Evolutionary conservation across 2,113 vertebrate species (phyloP).

Genomic region (Myrmecobius fasciatus): DNA sequence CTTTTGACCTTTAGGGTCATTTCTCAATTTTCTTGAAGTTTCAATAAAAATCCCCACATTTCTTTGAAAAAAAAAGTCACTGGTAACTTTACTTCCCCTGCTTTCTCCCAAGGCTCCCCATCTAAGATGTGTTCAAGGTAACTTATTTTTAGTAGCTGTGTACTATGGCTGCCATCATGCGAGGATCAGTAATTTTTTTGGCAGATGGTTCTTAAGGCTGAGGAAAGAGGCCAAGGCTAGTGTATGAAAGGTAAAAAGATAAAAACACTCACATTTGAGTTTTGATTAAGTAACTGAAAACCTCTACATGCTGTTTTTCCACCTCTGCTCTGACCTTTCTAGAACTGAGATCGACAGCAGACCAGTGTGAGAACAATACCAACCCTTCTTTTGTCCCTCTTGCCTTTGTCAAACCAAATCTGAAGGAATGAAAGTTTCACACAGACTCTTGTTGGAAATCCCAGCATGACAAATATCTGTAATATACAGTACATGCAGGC

Average conservation of each 20-base stretch:
- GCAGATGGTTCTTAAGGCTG: constrained; percentile 80
- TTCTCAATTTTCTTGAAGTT: constrained; percentile 62
- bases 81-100: constrained; percentile 45
- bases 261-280: constrained; percentile 77
- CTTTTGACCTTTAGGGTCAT: constrained; percentile 62
- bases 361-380: constrained; percentile 62
- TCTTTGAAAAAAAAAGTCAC: constrained; percentile 49
- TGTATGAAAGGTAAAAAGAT: constrained; percentile 79
- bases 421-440: constrained; percentile 73
- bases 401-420: constrained; percentile 74
- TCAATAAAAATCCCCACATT: constrained; percentile 38
- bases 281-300: constrained; percentile 79
- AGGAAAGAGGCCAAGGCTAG: constrained; percentile 80
- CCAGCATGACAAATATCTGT: constrained; percentile 79
- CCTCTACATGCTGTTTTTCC: constrained; percentile 66
- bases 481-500: constrained; percentile 77
- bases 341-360: constrained; percentile 64
- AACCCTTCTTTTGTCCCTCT: constrained; percentile 61
- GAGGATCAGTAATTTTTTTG: constrained; percentile 72
- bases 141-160: constrained; percentile 66
- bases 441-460: constrained; percentile 67
- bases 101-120: constrained; percentile 52
- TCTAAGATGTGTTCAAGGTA: constrained; percentile 40
- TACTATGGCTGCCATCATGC: constrained; percentile 68
- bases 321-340: constrained; percentile 76